Evolutionary conservation across 2,888 invertebrate species (phyloP).

Genomic region (Lasioglossum malachurum): DNA sequence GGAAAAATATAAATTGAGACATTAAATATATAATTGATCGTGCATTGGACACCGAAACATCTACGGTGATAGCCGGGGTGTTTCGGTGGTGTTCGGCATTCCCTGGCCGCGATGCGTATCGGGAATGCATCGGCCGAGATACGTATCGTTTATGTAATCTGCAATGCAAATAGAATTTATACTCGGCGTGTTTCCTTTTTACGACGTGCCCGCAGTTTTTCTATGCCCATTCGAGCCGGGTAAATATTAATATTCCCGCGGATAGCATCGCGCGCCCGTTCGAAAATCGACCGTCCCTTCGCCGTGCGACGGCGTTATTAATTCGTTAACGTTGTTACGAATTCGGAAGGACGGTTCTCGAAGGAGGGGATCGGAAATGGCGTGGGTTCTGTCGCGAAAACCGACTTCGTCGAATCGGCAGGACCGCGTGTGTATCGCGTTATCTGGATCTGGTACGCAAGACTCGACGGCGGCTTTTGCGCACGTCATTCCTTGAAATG

Average conservation of each 20-base stretch:
- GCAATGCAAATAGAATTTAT: slow-evolving; percentile 71
- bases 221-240: slow-evolving; percentile 11
- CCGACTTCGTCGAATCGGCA: background rate
- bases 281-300: background rate
- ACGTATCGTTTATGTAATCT: slow-evolving; percentile 59
- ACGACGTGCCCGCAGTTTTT: slow-evolving; percentile 20
- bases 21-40: slow-evolving; percentile 10
- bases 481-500: slow-evolving; percentile 31
- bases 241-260: background rate
- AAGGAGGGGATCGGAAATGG: no score
- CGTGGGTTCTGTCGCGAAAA: background rate
- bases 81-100: slow-evolving; percentile 21
- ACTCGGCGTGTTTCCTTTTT: slow-evolving; percentile 54
- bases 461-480: slow-evolving; percentile 44
- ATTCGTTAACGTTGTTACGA: background rate
- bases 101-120: slow-evolving; percentile 7
- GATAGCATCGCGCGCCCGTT: background rate
- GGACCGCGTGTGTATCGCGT: slow-evolving; percentile 6
- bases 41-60: background rate
- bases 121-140: slow-evolving; percentile 60
- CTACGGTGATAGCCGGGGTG: background rate
- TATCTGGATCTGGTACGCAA: slow-evolving; percentile 34
- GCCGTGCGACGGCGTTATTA: background rate
- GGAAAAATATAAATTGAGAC: background rate
- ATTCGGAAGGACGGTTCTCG: background rate